A percentile compares a stretch with the other conserved stretches of the same genome.
Evolutionary conservation across 2,888 invertebrate genomes (phyloP).

Genomic region (Danaus chrysippus): DNA sequence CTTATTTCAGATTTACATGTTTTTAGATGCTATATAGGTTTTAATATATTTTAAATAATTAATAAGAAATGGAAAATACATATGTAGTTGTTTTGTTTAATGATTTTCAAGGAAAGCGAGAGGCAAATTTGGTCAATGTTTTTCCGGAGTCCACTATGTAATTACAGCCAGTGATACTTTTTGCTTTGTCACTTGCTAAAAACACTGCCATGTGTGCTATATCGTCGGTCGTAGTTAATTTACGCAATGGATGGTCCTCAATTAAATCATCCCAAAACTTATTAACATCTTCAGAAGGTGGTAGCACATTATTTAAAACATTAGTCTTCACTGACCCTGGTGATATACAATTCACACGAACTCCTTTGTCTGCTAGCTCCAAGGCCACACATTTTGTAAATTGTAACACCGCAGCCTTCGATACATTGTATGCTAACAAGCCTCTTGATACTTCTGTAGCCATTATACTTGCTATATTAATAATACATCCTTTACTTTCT

Average conservation of each 20-base stretch:
- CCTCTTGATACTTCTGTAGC: background rate
- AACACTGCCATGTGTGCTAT: conserved; percentile 15
- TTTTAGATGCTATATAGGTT: too few species aligned
- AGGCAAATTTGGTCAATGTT: background rate
- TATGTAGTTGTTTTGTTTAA: too few species aligned
- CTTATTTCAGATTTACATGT: too few species aligned
- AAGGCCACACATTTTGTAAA: conserved; percentile 5
- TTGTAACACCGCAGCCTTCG: background rate
- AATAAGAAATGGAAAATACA: too few species aligned
- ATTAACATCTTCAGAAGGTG: background rate
- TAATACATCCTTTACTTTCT: conserved; percentile 3
- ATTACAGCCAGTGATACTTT: conserved; percentile 16
- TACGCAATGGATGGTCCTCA: background rate
- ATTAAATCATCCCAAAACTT: background rate
- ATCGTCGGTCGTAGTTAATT: conserved; percentile 6
- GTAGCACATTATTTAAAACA: background rate
- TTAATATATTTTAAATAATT: too few species aligned
- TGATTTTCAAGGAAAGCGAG: too few species aligned
- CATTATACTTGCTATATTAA: conserved; percentile 1
- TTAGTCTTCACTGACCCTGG: background rate
- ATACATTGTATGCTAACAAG: background rate
- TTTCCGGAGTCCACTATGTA: background rate
- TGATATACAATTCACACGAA: background rate
- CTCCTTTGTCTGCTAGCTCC: background rate
- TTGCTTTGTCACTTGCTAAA: conserved; percentile 18